Base-by-base conservation (phyloP, 1,140 invertebrate genomes). In the Hestina assimilis region DNA sequence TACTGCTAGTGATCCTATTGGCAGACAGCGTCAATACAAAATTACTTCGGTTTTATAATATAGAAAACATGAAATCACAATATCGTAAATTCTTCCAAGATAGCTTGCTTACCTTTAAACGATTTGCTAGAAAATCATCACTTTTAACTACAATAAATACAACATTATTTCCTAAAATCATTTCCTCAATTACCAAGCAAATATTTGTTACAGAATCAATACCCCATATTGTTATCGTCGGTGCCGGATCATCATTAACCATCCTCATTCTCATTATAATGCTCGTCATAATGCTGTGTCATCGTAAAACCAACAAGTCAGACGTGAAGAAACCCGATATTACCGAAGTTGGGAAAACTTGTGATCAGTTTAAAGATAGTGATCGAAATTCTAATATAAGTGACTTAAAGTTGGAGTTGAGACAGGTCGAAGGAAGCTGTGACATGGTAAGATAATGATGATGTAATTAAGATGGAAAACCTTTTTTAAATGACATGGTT, bases 261-360 rank as follows among this genome's bases (percentile, higher is more conserved):
- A 65, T 81, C 14, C 42, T 87, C 6, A 61, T 85, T 3, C 61
- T 83, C 1, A 69, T 85, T 5, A 56, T 83, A 1, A 76, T 87
- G 73, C 52, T 85, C 19, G 46, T 78, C 1, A 51, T 85, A 12
- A 87, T 85, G 82, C 59, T 87, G 2, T 87, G 82, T 45, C 75
- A 85, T 41, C 72, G 75, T 1, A 79, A 70, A 33, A 65, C 65
- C 0, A 76, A 76, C 26, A 78, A 73, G 28, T 59, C 62, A 0
- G 78, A 85, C 9, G 73, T 72, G 0, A 85, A 85, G 59, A 85
- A 85, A 54, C 80, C 84, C 5, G 81, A 87, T 21, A 69, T 87
- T 6, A 78, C 82, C 1, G 70, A 81, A 19, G 35, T 84, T 42
- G 69, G 72, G 1, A 83, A 85, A 59, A 73, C 55, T 17, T 75